Evolutionary conservation across 2,797 vertebrate genomes (phyloP), one percentile per base, ranked within the genome.

Genomic region (Thaleichthys pacificus): DNA sequence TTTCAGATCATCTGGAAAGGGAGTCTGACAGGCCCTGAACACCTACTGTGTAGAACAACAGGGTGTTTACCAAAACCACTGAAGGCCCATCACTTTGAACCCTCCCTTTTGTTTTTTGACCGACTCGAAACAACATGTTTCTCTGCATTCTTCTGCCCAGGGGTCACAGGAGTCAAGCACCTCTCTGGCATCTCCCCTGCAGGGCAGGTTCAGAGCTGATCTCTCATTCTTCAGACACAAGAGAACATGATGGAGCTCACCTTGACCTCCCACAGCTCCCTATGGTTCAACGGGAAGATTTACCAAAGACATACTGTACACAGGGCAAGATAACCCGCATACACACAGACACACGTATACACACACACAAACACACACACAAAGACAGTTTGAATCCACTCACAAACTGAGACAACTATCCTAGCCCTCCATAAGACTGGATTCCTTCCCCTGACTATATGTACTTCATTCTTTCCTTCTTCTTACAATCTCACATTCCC

Each of bases 171-270:
- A 71, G 72, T 78, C 64, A 73, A 70, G 74, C 77, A 78, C 74
- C 47, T 75, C 85, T 80, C 74, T 78, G 78, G 76, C 77, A 78
- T 76, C 74, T 78, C 78, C 75, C 78, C 60, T 82, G 79, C 66
- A 71, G 71, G 75, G 74, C 84, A 85, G 83, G 86, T 88, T 88
- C 84, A 88, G 83, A 86, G 79, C 75, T 80, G 77, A 77, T 83
- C 57, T 77, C 0, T 66, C 60, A 49, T 75, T 76, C 30, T 12
- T 62, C 3, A 82, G 89, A 79, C 61, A 67, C 73, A 68, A 79
- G 71, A 67, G 72, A 68, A 71, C 35, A 73, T 84, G 74, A 85
- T 86, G 91, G 86, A 89, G 77, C 71, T 74, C 67, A 68, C 32
- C 66, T 42, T 5, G 35, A 30, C 60, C 24, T 42, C 56, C 58